phyloP scores from a whole-genome alignment of 2,113 vertebrate genomes.

The Oryzias woworae region DNA sequence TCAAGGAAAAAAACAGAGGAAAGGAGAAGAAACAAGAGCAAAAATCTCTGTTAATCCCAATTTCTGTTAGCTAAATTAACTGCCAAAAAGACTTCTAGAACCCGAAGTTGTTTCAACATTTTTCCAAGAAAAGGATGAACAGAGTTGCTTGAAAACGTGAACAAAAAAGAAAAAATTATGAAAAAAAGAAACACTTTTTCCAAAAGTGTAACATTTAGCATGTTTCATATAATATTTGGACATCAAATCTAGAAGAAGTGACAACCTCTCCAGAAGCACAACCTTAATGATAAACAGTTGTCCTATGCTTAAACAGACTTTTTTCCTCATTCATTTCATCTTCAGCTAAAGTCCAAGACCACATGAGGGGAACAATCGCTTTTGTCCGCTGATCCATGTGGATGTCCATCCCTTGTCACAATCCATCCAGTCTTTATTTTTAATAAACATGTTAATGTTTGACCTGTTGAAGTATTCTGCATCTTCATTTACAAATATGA shows the following conservation, averaged over 20 bases:
- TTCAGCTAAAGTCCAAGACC: conserved; percentile 36
- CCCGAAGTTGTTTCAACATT: too few relatives aligned
- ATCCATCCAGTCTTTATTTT: conserved; percentile 28
- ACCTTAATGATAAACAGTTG: conserved; percentile 59
- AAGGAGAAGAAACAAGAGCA: too few relatives aligned
- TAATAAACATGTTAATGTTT: conserved; percentile 9
- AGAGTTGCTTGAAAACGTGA: background rate
- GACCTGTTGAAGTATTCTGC: background rate
- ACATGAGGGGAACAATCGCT: conserved; percentile 20
- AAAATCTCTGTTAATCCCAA: too few relatives aligned
- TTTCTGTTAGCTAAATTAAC: too few relatives aligned
- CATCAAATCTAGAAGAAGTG: conserved; percentile 52
- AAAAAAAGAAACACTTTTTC: conserved; percentile 23
- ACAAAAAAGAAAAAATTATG: conserved; percentile 1
- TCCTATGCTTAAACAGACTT: conserved; percentile 40
- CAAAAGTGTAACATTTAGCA: conserved; percentile 31
- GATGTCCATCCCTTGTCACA: conserved; percentile 38
- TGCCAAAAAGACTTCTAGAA: too few relatives aligned
- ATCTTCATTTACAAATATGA: too few relatives aligned
- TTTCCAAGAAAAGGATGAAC: conserved; percentile 4
- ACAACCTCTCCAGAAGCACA: conserved; percentile 40
- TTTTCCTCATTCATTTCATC: conserved; percentile 40
- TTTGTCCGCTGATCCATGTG: conserved; percentile 19
- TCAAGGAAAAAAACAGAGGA: too few relatives aligned
- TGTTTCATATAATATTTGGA: conserved; percentile 67